These are phyloP conservation scores for Microctonus brassicae DNA, from an alignment of 2,888 invertebrate genomes.

Conservation along the genomic window DNA sequence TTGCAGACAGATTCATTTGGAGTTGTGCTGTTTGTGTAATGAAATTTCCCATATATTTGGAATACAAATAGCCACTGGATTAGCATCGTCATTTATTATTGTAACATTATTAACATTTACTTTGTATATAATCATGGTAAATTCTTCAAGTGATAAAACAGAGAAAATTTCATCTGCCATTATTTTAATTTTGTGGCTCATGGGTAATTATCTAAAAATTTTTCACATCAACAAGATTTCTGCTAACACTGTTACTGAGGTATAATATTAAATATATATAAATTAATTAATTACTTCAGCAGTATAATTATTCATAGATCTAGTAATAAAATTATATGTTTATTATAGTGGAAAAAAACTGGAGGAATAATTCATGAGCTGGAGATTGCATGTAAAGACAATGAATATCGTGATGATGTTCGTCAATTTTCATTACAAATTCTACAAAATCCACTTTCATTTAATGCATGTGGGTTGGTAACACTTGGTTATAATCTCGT, in stretches of 20 bases:
- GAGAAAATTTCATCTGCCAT: neutral
- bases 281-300: no score
- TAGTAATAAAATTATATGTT: no score
- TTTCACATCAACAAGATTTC: neutral
- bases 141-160: no score
- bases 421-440: conserved; percentile 48
- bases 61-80: neutral
- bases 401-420: conserved; percentile 39
- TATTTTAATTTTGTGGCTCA: neutral
- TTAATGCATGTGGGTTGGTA: conserved; percentile 47
- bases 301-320: no score
- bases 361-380: conserved; percentile 44
- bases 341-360: conserved; percentile 32
- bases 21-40: neutral
- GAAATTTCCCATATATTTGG: neutral
- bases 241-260: neutral
- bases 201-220: neutral
- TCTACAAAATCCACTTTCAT: conserved; percentile 43
- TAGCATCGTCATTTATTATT: neutral
- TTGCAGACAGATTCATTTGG: neutral
- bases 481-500: conserved; percentile 44
- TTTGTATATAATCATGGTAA: neutral
- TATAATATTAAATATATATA: neutral
- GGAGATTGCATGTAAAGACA: conserved; percentile 31
- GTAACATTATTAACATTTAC: neutral